Conservation (phyloP, 2,797 vertebrate genomes). For the Perdix hodgsoniae region DNA sequence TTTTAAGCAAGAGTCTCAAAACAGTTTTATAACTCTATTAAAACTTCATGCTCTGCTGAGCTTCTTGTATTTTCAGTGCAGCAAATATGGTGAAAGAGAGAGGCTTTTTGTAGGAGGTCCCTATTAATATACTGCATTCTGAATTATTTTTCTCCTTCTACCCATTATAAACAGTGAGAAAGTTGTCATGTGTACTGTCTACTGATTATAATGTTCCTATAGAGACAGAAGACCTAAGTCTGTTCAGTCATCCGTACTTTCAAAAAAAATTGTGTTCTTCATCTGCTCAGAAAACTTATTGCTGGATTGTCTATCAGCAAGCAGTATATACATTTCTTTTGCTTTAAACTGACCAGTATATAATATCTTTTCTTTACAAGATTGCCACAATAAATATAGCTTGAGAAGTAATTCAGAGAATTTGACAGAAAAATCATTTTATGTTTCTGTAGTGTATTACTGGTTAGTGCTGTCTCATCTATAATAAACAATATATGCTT, state of each 20-base stretch:
- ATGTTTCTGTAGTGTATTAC: background rate
- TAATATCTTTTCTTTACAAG: background rate
- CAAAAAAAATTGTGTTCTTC: background rate
- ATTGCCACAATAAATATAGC: background rate
- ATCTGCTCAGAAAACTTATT: background rate
- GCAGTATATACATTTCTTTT: background rate
- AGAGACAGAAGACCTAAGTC: background rate
- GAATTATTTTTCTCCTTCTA: background rate
- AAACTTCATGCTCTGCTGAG: background rate
- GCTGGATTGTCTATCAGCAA: background rate
- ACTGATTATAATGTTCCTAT: background rate
- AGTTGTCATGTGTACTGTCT: background rate
- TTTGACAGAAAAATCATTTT: constrained; percentile 13
- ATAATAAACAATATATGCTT: background rate
- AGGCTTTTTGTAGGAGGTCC: background rate
- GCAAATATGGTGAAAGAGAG: background rate
- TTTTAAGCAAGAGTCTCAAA: background rate
- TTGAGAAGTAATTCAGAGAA: background rate
- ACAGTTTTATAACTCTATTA: background rate
- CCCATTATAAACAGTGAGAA: background rate
- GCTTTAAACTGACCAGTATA: background rate
- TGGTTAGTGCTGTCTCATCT: background rate
- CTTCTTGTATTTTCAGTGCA: background rate
- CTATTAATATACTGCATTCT: background rate
- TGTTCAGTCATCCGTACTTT: background rate